Percentiles rank a stretch among this genome's conserved stretches.
Conservation (phyloP, 2,797 vertebrate genomes). For the Sebastes elongatus region DNA sequence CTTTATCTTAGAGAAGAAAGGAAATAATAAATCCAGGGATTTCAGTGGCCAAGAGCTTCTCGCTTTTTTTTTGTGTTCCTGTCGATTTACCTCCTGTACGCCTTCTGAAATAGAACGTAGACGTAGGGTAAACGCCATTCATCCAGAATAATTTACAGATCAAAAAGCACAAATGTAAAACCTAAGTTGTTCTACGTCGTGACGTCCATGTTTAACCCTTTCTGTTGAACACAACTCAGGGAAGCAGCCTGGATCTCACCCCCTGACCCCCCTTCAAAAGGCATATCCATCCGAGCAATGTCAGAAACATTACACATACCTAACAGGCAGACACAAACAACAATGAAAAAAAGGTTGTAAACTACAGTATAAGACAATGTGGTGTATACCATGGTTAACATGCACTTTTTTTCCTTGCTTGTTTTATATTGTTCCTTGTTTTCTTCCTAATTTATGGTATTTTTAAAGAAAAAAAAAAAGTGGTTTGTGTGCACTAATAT, state of each 20-base stretch:
- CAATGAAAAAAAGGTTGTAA: constrained; percentile 73
- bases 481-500: constrained; percentile 83
- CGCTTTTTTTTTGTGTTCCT: constrained; percentile 46
- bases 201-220: constrained; percentile 34
- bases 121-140: constrained; percentile 16
- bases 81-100: constrained; percentile 24
- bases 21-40: constrained; percentile 51
- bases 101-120: constrained; percentile 13
- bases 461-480: constrained; percentile 69
- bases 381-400: constrained; percentile 78
- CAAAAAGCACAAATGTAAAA: constrained; percentile 73
- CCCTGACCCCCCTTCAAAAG: constrained; percentile 39
- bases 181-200: constrained; percentile 26
- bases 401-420: constrained; percentile 80
- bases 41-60: constrained; percentile 49
- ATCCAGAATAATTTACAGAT: constrained; percentile 41
- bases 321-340: constrained; percentile 65
- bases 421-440: constrained; percentile 81
- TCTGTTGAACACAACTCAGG: constrained; percentile 80
- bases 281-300: constrained; percentile 71
- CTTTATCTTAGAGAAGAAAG: constrained; percentile 36
- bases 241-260: constrained; percentile 88
- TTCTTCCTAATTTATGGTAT: constrained; percentile 80
- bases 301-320: constrained; percentile 61
- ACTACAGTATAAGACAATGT: constrained; percentile 77